A percentile compares a stretch with the other conserved stretches of the same genome.
Evolutionary conservation across 2,797 vertebrate genomes (phyloP).

Genomic region (Enteromius paludinosus): DNA sequence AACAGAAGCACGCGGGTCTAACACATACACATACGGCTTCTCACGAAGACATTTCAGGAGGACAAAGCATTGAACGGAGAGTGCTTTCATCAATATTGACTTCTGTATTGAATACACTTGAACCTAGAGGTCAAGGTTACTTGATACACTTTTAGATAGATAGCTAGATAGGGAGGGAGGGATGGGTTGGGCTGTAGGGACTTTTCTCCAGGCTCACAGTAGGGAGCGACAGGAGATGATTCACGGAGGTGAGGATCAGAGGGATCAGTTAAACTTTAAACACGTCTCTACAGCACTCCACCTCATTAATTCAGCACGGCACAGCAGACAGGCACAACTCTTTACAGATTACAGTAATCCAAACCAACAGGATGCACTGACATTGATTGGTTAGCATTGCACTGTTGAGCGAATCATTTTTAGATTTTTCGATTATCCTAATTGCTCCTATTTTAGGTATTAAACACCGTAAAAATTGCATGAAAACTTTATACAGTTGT

Average conservation of each 20-base stretch:
- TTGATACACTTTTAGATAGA: not conserved
- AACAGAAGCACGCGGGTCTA: not conserved
- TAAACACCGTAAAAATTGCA: not conserved
- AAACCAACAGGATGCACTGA: constrained; percentile 17
- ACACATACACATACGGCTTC: not conserved
- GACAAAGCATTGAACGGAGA: not conserved
- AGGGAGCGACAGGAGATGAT: constrained; percentile 29
- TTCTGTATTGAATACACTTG: not conserved
- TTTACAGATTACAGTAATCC: constrained; percentile 38
- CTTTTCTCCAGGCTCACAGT: constrained; percentile 28
- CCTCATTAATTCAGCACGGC: constrained; percentile 19
- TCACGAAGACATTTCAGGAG: constrained; percentile 3
- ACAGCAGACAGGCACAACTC: not conserved
- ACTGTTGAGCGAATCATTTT: not conserved
- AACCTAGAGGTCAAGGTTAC: constrained; percentile 2
- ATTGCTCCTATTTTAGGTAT: constrained; percentile 11
- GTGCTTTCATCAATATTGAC: constrained; percentile 16
- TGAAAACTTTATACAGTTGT: not conserved
- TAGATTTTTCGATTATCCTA: constrained; percentile 9
- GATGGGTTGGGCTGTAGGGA: constrained; percentile 9
- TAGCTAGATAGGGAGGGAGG: not conserved
- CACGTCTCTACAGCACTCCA: constrained; percentile 18
- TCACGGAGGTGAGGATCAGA: constrained; percentile 48
- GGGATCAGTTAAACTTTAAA: constrained; percentile 55
- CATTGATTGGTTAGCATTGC: constrained; percentile 26